phyloP scores from a whole-genome alignment of 2,797 vertebrate genomes.

The Schizopygopsis malacanthus region DNA sequence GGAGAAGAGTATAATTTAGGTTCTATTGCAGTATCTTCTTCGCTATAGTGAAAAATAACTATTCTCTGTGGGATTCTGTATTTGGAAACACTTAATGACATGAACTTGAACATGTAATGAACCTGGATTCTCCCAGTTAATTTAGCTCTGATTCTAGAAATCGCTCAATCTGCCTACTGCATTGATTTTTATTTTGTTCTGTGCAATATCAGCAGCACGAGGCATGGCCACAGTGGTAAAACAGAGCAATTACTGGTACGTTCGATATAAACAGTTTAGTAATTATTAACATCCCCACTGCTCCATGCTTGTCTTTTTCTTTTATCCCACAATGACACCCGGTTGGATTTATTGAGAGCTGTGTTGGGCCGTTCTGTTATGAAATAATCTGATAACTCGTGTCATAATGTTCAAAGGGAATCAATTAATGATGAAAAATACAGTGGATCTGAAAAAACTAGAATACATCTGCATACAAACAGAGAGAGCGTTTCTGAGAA shows the following conservation, averaged over 20 bases:
- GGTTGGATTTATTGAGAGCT: constrained; percentile 31
- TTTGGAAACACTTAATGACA: background rate
- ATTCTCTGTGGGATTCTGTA: background rate
- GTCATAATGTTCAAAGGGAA: constrained; percentile 24
- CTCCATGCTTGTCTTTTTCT: background rate
- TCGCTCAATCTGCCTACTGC: background rate
- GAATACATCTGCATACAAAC: constrained; percentile 38
- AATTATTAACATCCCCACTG: constrained; percentile 14
- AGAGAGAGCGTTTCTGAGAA: constrained; percentile 4
- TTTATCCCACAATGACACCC: background rate
- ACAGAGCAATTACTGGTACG: background rate
- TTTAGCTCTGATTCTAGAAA: background rate
- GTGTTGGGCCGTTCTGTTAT: constrained; percentile 6
- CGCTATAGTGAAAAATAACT: background rate
- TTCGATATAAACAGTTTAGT: background rate
- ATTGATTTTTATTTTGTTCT: background rate
- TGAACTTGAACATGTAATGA: background rate
- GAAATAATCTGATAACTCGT: constrained; percentile 24
- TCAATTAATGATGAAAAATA: constrained; percentile 39
- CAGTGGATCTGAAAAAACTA: constrained; percentile 8
- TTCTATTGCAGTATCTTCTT: background rate
- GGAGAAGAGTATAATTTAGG: background rate
- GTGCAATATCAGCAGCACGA: background rate
- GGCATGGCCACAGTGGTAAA: background rate
- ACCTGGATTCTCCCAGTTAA: background rate